phyloP scores from a whole-genome alignment of 2,888 invertebrate species.

The Norana najaformis region DNA sequence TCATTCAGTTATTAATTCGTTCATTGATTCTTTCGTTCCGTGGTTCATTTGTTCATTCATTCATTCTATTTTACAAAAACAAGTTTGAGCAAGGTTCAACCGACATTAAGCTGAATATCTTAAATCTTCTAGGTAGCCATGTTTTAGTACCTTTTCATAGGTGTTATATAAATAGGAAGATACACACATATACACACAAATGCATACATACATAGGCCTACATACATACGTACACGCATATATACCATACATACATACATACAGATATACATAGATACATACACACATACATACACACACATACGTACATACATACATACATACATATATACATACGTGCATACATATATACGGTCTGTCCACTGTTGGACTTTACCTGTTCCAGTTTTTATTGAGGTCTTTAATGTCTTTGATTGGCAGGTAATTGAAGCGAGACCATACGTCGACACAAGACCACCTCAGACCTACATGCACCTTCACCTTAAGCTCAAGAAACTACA shows the following conservation, averaged over 20 bases:
- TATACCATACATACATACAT: neutral
- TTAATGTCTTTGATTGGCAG: constrained; percentile 46
- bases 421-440: constrained; percentile 51
- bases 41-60: too few relatives aligned
- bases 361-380: neutral
- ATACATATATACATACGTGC: neutral
- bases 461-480: constrained; percentile 53
- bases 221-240: neutral
- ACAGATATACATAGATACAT: neutral
- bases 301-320: neutral
- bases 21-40: too few relatives aligned
- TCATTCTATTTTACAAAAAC: too few relatives aligned
- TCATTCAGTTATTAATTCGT: neutral
- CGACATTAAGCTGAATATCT: too few relatives aligned
- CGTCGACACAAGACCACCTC: constrained; percentile 51
- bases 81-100: too few relatives aligned
- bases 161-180: neutral
- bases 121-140: too few relatives aligned
- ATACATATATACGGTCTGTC: neutral
- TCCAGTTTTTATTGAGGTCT: neutral
- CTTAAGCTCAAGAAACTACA: constrained; percentile 51
- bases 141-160: too few relatives aligned
- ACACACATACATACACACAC: neutral
- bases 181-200: neutral
- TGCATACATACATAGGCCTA: neutral